These are phyloP conservation scores for Cosmorhoe ocellata DNA, from an alignment of 2,888 invertebrate genomes.

Conservation along the genomic window DNA sequence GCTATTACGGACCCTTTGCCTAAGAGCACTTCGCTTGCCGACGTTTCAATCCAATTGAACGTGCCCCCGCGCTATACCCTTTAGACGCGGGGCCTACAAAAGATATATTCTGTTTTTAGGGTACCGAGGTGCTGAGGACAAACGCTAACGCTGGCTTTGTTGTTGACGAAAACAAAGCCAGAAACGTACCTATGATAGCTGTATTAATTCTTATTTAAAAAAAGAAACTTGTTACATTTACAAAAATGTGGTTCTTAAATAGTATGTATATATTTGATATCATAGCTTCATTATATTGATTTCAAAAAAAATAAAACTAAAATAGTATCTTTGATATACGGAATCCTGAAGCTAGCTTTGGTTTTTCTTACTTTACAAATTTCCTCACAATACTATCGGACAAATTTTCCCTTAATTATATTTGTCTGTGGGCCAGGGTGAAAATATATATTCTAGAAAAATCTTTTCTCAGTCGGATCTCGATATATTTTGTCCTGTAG, in stretches of 20 bases:
- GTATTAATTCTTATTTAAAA: too few species aligned
- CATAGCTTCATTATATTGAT: background rate
- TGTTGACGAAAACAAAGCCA: background rate
- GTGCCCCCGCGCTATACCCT: conserved; percentile 53
- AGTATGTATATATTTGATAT: too few species aligned
- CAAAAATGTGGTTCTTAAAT: too few species aligned
- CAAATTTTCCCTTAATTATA: conserved; percentile 54
- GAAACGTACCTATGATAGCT: too few species aligned
- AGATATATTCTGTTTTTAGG: conserved; percentile 54
- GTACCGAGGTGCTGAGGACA: conserved; percentile 32
- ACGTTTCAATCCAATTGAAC: conserved; percentile 72
- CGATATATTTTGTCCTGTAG: conserved; percentile 43
- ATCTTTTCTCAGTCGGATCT: conserved; percentile 38
- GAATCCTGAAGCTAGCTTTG: conserved; percentile 5
- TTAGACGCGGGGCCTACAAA: conserved; percentile 50
- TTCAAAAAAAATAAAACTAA: too few species aligned
- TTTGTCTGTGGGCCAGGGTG: conserved; percentile 45
- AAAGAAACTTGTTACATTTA: too few species aligned
- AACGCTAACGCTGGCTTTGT: conserved; percentile 29
- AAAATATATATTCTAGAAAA: conserved; percentile 48
- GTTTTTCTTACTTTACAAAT: conserved; percentile 22
- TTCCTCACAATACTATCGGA: conserved; percentile 40
- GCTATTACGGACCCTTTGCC: conserved; percentile 67
- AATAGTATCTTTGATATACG: background rate
- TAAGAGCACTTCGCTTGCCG: conserved; percentile 53